Base-by-base conservation (phyloP, 2,888 invertebrate genomes). In the Brachyopa scutellaris region DNA sequence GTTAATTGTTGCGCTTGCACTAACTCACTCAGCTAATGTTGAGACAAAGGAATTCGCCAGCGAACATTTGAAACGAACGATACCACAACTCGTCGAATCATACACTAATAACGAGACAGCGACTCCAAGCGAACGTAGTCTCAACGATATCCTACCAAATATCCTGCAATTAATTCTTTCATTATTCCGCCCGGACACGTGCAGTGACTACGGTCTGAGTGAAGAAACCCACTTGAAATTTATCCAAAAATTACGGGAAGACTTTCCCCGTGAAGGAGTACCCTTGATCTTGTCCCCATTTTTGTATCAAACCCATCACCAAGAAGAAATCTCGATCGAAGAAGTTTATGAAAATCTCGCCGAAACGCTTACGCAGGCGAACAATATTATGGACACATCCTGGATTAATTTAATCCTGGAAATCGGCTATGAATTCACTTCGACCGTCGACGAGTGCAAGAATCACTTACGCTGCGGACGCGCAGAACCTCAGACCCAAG, bases 141-240 rank as follows among this genome's bases (percentile, higher is more conserved):
- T 98, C 87, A 96, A 96, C 93, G 97, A 97, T 92, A 95, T 96
- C 87, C 95, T 96, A 83, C 95, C 97, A 86, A 97, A 97, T 92
- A 94, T 97, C 84, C 92, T 97, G 86, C 97, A 97, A 91, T 92
- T 96, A 85, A 93, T 97, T 85, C 92, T 97, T 62, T 92, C 93
- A 7, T 91, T 92, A 85, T 91, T 93, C 83, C 92, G 92, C 76
- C 40, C 36, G 88, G 94, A 92, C 88, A 92, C 91, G 89, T 92
- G 90, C 87, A 89, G 89, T 84, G 91, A 91, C 86, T 76, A 70
- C 91, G 94, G 94, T 82, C 92, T 97, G 85, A 93, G 94, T 38
- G 91, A 92, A 84, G 95, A 96, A 85, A 93, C 94, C 36, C 95
- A 94, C 88, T 94, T 95, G 87, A 93, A 95, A 86, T 97, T 98